phyloP scores from a whole-genome alignment of 2,797 vertebrate species.

The Pseudochirops cupreus region DNA sequence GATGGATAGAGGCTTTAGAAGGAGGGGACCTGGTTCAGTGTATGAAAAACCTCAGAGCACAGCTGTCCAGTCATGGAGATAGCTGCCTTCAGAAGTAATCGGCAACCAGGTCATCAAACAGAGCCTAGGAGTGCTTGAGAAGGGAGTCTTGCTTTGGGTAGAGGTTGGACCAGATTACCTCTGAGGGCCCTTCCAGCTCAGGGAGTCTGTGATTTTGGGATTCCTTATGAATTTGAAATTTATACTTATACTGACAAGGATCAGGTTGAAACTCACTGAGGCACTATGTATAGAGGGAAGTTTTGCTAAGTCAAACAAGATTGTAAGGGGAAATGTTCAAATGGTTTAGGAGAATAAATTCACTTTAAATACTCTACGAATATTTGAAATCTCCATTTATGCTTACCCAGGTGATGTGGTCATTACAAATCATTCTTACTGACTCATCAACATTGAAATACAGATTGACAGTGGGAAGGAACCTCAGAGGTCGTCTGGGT shows the following conservation, averaged over 20 bases:
- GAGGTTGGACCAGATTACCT: background rate
- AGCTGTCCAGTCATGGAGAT: background rate
- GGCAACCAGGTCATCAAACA: background rate
- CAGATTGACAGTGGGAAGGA: background rate
- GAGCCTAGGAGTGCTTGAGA: background rate
- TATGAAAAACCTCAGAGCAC: background rate
- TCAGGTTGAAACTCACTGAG: conserved; percentile 47
- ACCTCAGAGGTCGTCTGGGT: background rate
- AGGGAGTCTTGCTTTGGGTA: background rate
- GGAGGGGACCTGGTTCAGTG: background rate
- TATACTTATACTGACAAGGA: conserved; percentile 55
- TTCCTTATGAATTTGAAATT: conserved; percentile 38
- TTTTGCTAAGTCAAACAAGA: conserved; percentile 54
- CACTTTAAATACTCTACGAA: conserved; percentile 54
- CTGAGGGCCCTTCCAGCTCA: background rate
- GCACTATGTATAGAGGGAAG: conserved; percentile 38
- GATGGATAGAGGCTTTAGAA: background rate
- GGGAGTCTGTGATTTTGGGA: background rate
- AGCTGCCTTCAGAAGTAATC: background rate
- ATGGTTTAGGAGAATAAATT: conserved; percentile 38
- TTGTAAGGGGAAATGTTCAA: conserved; percentile 12
- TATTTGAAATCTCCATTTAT: conserved; percentile 22
- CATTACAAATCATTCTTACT: conserved; percentile 38
- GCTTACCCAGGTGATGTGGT: conserved; percentile 21
- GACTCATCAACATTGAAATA: conserved; percentile 6